Evolutionary conservation across 2,888 invertebrate species (phyloP).

Genomic region (Globia sparganii): DNA sequence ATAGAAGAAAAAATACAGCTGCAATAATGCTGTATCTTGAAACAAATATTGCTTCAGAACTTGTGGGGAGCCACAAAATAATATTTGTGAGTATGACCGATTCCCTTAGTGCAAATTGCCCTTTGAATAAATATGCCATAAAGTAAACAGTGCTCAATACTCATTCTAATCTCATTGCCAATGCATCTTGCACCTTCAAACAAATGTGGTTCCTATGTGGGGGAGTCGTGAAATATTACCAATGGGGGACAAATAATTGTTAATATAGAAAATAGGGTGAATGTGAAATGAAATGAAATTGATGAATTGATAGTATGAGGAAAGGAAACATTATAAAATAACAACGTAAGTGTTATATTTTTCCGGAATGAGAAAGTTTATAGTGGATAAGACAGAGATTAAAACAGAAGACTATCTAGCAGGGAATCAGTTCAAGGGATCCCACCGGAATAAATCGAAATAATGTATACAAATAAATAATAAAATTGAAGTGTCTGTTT

Average conservation of each 20-base stretch:
- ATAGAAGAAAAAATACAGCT: background rate
- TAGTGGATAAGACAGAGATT: too few relatives aligned
- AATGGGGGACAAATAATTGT: conserved; percentile 48
- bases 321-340: background rate
- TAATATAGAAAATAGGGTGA: conserved; percentile 39
- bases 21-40: background rate
- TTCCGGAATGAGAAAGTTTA: too few relatives aligned
- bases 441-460: too few relatives aligned
- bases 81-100: conserved; percentile 53
- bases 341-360: too few relatives aligned
- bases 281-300: too few relatives aligned
- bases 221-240: conserved; percentile 69
- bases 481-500: too few relatives aligned
- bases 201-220: conserved; percentile 69
- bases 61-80: conserved; percentile 46
- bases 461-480: too few relatives aligned
- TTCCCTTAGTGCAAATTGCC: conserved; percentile 65
- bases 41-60: conserved; percentile 31
- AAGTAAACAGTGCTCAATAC: conserved; percentile 80
- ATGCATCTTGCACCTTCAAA: conserved; percentile 68
- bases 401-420: too few relatives aligned
- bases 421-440: too few relatives aligned
- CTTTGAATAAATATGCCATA: conserved; percentile 74
- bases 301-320: too few relatives aligned
- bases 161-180: conserved; percentile 72